Conservation (phyloP, 2,888 invertebrate species). For the Cryptocheilus praepositus region DNA sequence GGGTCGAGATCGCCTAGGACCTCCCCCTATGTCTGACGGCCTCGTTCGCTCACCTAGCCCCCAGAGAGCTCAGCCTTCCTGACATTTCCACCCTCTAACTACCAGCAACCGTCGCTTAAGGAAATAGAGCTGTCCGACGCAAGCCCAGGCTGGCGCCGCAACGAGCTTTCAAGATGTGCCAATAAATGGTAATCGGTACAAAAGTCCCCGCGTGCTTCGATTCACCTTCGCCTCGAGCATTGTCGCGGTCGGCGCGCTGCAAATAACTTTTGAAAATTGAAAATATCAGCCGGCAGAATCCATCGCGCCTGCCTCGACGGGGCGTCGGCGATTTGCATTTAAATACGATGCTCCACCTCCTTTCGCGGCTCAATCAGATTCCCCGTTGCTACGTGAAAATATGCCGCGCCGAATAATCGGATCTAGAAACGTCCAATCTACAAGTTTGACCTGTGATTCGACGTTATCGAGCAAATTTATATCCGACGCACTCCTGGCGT, state of each 20-base stretch:
- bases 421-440: too few species aligned
- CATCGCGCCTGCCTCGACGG: background rate
- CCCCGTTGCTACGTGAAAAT: too few species aligned
- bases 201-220: constrained; percentile 19
- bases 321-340: too few species aligned
- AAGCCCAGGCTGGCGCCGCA: constrained; percentile 40
- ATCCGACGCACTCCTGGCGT: too few species aligned
- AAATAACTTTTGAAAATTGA: constrained; percentile 32
- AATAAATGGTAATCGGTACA: constrained; percentile 58
- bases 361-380: too few species aligned
- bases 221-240: background rate
- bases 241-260: constrained; percentile 7
- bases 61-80: constrained; percentile 3
- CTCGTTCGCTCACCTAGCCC: background rate
- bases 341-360: too few species aligned
- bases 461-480: too few species aligned
- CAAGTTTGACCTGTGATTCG: too few species aligned
- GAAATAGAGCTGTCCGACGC: constrained; percentile 64
- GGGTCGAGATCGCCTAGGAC: constrained; percentile 37
- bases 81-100: constrained; percentile 35
- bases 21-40: constrained; percentile 35
- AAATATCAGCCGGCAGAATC: constrained; percentile 2
- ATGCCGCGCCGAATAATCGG: too few species aligned
- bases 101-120: constrained; percentile 50
- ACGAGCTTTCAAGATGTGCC: constrained; percentile 53